These are phyloP conservation scores for Orthonyx spaldingii DNA, from an alignment of 2,113 vertebrate species.

Conservation along the genomic window DNA sequence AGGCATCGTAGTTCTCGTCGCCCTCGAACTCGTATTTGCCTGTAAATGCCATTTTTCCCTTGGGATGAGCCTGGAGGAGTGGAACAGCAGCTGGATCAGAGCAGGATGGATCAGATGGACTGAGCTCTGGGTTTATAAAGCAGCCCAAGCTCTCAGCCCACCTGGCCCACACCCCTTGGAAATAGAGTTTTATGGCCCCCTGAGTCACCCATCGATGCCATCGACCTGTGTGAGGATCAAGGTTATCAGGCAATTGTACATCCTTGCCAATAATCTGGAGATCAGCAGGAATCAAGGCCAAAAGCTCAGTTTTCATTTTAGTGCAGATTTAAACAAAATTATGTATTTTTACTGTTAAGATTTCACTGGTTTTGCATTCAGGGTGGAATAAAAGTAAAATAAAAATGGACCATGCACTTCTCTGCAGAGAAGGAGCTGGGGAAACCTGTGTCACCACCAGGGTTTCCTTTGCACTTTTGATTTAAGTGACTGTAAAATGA, in stretches of 20 bases:
- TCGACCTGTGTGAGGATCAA: conserved; percentile 14
- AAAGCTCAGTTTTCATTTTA: not conserved
- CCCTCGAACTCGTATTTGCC: conserved; percentile 82
- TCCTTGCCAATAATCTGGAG: not conserved
- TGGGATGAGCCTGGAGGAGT: not conserved
- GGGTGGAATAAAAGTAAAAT: not conserved
- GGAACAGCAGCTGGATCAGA: not conserved
- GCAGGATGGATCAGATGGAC: not conserved
- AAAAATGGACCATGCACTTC: not conserved
- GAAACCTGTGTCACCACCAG: not conserved
- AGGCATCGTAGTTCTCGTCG: conserved; percentile 81
- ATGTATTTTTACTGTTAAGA: not conserved
- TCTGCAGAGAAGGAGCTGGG: not conserved
- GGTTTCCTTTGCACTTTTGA: not conserved
- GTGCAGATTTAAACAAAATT: not conserved
- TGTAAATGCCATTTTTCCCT: conserved; percentile 73
- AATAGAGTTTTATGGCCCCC: not conserved
- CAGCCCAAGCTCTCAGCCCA: not conserved
- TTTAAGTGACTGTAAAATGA: not conserved
- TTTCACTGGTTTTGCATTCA: not conserved
- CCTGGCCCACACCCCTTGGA: not conserved
- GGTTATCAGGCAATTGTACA: not conserved
- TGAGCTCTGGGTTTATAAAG: conserved; percentile 28
- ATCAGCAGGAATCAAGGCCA: conserved; percentile 13
- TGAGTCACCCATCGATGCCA: conserved; percentile 48